These are phyloP conservation scores for Macroteleia sp. DNA, from an alignment of 2,888 invertebrate species.

Conservation along the genomic window DNA sequence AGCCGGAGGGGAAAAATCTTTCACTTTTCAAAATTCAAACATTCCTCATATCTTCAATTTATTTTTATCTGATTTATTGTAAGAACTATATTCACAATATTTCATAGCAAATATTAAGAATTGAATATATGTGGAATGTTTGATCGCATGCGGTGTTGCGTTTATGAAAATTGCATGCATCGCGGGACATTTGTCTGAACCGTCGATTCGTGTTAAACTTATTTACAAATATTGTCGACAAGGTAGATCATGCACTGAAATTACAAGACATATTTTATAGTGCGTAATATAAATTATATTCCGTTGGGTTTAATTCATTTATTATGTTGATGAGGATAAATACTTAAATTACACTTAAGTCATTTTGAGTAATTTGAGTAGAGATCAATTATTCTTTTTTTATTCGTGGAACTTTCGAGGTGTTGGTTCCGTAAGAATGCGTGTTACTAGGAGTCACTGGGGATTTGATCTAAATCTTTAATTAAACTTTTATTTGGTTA, in stretches of 20 bases:
- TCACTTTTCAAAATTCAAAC: too few relatives aligned
- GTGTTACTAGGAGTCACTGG: slow-evolving; percentile 28
- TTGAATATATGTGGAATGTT: too few relatives aligned
- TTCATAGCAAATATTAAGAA: too few relatives aligned
- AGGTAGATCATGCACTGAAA: too few relatives aligned
- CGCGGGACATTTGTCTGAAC: slow-evolving; percentile 5
- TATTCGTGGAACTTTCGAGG: slow-evolving; percentile 16
- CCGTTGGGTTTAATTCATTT: too few relatives aligned
- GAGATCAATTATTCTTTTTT: slow-evolving; percentile 25
- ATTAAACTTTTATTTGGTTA: slow-evolving; percentile 62
- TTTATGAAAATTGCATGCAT: slow-evolving; percentile 46
- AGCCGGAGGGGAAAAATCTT: too few relatives aligned
- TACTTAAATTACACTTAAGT: background rate
- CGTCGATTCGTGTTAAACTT: slow-evolving; percentile 27
- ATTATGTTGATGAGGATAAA: background rate
- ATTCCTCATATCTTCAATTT: too few relatives aligned
- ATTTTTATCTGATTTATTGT: too few relatives aligned
- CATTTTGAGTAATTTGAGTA: slow-evolving; percentile 14
- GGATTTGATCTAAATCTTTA: slow-evolving; percentile 53
- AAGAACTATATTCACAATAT: too few relatives aligned
- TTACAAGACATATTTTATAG: too few relatives aligned
- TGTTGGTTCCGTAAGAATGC: slow-evolving; percentile 5
- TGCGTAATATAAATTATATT: too few relatives aligned
- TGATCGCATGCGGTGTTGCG: slow-evolving; percentile 15
- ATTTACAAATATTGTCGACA: slow-evolving; percentile 24